Conservation (phyloP, 2,797 vertebrate genomes). For the Babyrousa celebensis region DNA sequence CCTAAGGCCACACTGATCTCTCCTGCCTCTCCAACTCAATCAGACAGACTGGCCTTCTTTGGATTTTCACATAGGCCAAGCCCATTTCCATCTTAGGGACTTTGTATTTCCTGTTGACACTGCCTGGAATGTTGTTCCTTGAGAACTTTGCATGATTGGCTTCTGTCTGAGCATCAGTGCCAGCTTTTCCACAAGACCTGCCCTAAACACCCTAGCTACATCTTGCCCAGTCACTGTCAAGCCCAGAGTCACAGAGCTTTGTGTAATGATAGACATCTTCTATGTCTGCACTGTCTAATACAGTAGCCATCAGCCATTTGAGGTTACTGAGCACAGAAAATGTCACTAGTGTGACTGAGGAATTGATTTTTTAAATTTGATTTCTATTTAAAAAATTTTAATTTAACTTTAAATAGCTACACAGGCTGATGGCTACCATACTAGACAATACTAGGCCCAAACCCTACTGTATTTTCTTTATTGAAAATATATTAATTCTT, state of each 20-base stretch:
- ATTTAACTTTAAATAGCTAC: neutral
- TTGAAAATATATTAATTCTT: neutral
- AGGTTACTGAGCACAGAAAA: neutral
- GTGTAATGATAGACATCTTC: neutral
- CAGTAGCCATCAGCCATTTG: neutral
- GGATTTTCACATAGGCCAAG: neutral
- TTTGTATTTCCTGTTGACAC: neutral
- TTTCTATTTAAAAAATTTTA: constrained; percentile 50
- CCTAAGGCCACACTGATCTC: neutral
- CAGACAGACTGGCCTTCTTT: neutral
- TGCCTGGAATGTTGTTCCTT: neutral
- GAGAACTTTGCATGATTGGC: neutral
- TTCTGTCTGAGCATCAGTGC: neutral
- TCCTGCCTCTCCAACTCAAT: neutral
- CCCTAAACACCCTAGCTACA: neutral
- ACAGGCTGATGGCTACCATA: neutral
- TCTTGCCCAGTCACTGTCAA: neutral
- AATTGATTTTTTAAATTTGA: neutral
- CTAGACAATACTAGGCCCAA: neutral
- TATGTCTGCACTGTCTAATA: neutral
- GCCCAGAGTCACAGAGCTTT: neutral
- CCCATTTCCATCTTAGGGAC: neutral
- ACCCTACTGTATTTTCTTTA: constrained; percentile 17
- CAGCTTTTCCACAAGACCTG: neutral
- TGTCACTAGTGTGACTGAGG: neutral